Base-by-base conservation (phyloP, 2,113 vertebrate species). In the Pluvianellus socialis region DNA sequence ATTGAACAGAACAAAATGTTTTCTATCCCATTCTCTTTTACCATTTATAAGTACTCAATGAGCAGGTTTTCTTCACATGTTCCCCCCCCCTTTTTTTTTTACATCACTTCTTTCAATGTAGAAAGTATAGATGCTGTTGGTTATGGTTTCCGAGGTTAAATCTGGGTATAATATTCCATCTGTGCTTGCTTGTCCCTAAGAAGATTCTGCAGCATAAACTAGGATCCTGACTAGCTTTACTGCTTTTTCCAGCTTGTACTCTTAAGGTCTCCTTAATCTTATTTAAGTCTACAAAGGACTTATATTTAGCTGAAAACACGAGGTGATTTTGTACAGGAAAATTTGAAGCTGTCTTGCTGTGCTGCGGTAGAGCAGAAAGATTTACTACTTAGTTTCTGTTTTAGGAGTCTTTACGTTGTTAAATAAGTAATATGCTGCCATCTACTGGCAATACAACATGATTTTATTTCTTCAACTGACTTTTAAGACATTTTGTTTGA, bases 341-440 rank as follows among this genome's bases (percentile, higher is more conserved):
- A 93, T 80, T 55, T 84, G 70, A 90, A 82, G n/a, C 53, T n/a
- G 12, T 47, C 40, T 73, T 81, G 38, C 76, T 86, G 32, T 3
- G 3, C 45, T 66, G 14, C 5, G 3, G 44, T 23, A 74, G 26
- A 79, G 67, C 56, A 70, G n/a, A 70, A 90, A 58, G 26, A 38
- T 50, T 83, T 79, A 47, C 23, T 79, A 47, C 23, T 73, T 4
- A n/a, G 28, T 79, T 80, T 63, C 32, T 14, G 21, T 30, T 82
- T 89, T 40, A 53, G 52, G 32, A 3, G 0, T 30, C 21, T 42
- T 53, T 52, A 12, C 8, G 14, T 79, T 56, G 7, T 50, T 89
- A 92, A 94, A 15, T 27, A 93, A 67, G 91, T 87, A 85, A 53
- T 66, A 77, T 82, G 67, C 92, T 97, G 97, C 97, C 97, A 97